Evolutionary conservation across 2,888 invertebrate species (phyloP).

Genomic region (Chrysomela aeneicollis): DNA sequence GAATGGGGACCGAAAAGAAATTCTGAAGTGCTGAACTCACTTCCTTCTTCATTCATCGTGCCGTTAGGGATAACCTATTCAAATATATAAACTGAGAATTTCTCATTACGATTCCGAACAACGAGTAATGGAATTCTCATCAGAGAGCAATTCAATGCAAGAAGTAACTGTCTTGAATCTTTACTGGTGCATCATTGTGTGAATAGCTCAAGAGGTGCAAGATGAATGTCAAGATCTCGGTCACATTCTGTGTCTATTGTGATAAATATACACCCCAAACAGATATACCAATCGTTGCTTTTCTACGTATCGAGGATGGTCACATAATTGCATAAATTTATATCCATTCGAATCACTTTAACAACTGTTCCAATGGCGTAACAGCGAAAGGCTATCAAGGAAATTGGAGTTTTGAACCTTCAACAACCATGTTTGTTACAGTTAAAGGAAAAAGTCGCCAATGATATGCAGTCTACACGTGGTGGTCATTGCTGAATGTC

Average conservation of each 20-base stretch:
- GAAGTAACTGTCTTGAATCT: background rate
- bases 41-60: too few species aligned
- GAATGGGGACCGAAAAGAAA: too few species aligned
- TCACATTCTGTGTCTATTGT: background rate
- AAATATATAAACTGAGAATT: background rate
- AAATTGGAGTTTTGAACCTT: background rate
- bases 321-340: constrained; percentile 2
- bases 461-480: background rate
- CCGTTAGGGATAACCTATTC: too few species aligned
- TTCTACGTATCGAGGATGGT: background rate
- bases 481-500: background rate
- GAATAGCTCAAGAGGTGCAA: background rate
- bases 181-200: background rate
- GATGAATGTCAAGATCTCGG: background rate
- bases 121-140: background rate
- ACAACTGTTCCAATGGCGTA: background rate
- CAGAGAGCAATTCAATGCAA: background rate
- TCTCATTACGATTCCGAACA: background rate
- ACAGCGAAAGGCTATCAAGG: background rate
- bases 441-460: background rate
- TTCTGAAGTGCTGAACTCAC: too few species aligned
- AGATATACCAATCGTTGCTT: background rate
- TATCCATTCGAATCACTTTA: background rate
- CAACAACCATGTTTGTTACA: background rate
- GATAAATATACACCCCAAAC: constrained; percentile 1